A percentile compares a stretch with the other conserved stretches of the same genome.
These are phyloP conservation scores for Catalaphyllia jardinei DNA, from an alignment of 64 coral and sea anemone species.

Conservation along the genomic window DNA sequence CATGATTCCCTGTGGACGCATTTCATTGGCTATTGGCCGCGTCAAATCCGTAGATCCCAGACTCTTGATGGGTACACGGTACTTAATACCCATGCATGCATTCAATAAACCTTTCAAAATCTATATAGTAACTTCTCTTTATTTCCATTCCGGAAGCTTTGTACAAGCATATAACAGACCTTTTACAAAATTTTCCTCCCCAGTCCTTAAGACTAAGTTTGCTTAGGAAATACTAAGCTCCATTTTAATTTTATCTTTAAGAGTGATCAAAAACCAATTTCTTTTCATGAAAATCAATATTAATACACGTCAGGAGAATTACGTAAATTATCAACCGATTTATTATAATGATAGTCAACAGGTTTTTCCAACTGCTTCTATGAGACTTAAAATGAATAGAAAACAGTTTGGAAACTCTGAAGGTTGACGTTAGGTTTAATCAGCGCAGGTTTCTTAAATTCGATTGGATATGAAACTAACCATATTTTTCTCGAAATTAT, in stretches of 20 bases:
- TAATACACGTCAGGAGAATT: neutral
- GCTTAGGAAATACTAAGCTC: neutral
- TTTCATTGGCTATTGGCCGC: too few relatives aligned
- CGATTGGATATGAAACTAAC: too few relatives aligned
- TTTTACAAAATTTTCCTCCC: conserved; percentile 2
- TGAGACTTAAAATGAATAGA: neutral
- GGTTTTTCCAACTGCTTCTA: neutral
- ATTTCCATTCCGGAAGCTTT: neutral
- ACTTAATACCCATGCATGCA: too few relatives aligned
- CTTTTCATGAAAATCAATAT: neutral
- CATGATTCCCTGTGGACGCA: too few relatives aligned
- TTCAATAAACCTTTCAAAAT: too few relatives aligned
- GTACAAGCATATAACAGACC: conserved; percentile 30
- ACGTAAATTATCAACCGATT: neutral
- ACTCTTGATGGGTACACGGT: too few relatives aligned
- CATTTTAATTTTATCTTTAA: neutral
- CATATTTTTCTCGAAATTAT: too few relatives aligned
- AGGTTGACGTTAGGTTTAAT: too few relatives aligned
- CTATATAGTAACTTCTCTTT: neutral
- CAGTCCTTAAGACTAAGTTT: neutral
- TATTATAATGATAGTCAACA: neutral
- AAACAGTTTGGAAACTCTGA: neutral
- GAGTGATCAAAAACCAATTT: neutral
- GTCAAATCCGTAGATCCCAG: too few relatives aligned
- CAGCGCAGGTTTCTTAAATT: too few relatives aligned